phyloP scores from a whole-genome alignment of 1,140 invertebrate genomes.

The Drosophila biarmipes region DNA sequence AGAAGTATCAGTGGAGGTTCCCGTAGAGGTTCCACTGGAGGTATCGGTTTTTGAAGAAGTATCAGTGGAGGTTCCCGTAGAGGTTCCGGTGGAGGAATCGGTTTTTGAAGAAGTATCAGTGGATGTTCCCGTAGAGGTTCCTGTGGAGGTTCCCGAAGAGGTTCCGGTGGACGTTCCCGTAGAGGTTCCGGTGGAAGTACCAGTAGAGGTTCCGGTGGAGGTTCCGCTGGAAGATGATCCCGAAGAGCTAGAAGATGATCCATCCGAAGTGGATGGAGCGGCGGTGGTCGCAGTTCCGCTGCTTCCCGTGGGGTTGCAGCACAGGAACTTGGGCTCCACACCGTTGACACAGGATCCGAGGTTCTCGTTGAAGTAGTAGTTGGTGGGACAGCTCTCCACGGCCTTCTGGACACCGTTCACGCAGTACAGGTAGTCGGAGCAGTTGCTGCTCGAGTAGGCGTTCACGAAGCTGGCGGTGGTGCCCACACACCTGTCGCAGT shows the following conservation, averaged over 20 bases:
- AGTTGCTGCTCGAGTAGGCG: slow-evolving; percentile 39
- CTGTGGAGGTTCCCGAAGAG: not conserved
- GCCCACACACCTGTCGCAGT: slow-evolving; percentile 60
- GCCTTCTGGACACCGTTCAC: slow-evolving; percentile 36
- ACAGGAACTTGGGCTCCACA: slow-evolving; percentile 29
- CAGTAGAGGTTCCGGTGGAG: not conserved
- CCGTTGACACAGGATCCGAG: slow-evolving; percentile 3
- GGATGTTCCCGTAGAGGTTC: not conserved
- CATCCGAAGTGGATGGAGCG: not conserved
- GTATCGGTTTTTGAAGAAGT: not conserved
- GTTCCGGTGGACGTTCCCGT: no score
- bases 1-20: not conserved
- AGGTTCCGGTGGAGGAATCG: not conserved
- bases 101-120: not conserved
- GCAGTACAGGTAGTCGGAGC: slow-evolving; percentile 50
- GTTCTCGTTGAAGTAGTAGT: slow-evolving; percentile 48
- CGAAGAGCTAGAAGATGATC: no score
- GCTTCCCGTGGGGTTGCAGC: slow-evolving; percentile 28
- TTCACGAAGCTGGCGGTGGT: slow-evolving; percentile 52
- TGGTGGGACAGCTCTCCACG: slow-evolving; percentile 23
- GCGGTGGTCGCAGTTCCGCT: not conserved
- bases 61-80: not conserved
- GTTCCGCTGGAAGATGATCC: not conserved
- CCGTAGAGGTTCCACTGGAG: not conserved
- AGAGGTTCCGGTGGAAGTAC: no score